Conservation (phyloP, 2,888 invertebrate species). For the Scelioninae gen. 1 region DNA sequence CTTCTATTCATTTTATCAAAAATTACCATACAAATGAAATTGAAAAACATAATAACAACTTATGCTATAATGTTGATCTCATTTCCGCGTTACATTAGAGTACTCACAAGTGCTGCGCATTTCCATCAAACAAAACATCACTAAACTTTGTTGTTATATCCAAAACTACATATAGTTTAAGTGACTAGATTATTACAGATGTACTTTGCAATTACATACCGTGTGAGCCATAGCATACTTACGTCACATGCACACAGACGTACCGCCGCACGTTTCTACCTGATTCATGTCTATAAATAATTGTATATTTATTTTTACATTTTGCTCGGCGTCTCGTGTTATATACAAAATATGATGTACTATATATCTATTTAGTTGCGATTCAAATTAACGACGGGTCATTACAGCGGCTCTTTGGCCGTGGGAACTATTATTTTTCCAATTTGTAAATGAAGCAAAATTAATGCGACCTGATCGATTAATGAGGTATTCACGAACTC, state of each 20-base stretch:
- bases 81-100: constrained; percentile 3
- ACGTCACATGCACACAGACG: constrained; percentile 14
- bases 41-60: neutral
- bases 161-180: constrained; percentile 18
- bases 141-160: constrained; percentile 24
- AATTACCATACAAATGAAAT: neutral
- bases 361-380: no score
- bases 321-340: neutral
- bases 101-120: constrained; percentile 18
- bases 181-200: constrained; percentile 42
- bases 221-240: constrained; percentile 29
- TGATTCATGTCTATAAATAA: constrained; percentile 35
- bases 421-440: neutral
- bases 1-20: neutral
- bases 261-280: neutral
- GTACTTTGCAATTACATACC: constrained; percentile 41
- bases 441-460: neutral
- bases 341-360: neutral
- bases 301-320: constrained; percentile 21
- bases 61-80: constrained; percentile 12
- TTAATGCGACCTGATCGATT: neutral
- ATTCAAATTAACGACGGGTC: no score
- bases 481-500: neutral
- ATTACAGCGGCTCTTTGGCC: no score
- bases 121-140: constrained; percentile 23